phyloP scores from a whole-genome alignment of 2,888 invertebrate genomes.

The Cataglyphis rosenhaueri region DNA sequence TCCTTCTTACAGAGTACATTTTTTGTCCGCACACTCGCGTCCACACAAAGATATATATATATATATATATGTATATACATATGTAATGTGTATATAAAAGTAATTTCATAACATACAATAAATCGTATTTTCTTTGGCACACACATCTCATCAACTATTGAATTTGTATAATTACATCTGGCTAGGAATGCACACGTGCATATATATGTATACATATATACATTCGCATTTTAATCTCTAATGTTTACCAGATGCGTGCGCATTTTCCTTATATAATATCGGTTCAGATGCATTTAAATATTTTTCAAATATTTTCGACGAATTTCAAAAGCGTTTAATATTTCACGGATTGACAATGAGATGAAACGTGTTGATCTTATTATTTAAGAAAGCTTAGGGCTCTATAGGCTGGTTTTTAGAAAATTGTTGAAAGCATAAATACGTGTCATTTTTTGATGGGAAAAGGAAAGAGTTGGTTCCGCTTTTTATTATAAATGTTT shows the following conservation, averaged over 20 bases:
- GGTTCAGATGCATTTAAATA: slow-evolving; percentile 17
- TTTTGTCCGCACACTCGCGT: neutral
- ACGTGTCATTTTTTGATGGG: neutral
- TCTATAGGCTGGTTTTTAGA: neutral
- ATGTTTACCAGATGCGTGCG: slow-evolving; percentile 68
- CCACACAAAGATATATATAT: slow-evolving; percentile 22
- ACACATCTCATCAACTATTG: slow-evolving; percentile 78
- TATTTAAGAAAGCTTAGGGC: neutral
- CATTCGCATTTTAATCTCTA: slow-evolving; percentile 68
- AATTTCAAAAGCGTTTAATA: neutral
- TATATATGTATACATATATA: slow-evolving; percentile 56
- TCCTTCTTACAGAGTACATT: slow-evolving; percentile 17
- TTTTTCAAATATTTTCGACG: neutral
- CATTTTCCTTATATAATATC: neutral
- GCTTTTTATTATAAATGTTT: slow-evolving; percentile 16
- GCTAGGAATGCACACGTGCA: slow-evolving; percentile 60
- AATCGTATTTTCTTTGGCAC: slow-evolving; percentile 80
- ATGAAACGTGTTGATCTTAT: slow-evolving; percentile 9
- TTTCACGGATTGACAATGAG: neutral
- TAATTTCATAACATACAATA: slow-evolving; percentile 76
- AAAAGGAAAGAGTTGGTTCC: neutral
- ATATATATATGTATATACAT: slow-evolving; percentile 52
- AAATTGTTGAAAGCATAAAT: neutral
- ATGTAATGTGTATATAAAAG: slow-evolving; percentile 75
- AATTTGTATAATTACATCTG: slow-evolving; percentile 63